A percentile compares a stretch with the other conserved stretches of the same genome.
phyloP scores from a whole-genome alignment of 2,797 vertebrate species.

The Halcyon badia region DNA sequence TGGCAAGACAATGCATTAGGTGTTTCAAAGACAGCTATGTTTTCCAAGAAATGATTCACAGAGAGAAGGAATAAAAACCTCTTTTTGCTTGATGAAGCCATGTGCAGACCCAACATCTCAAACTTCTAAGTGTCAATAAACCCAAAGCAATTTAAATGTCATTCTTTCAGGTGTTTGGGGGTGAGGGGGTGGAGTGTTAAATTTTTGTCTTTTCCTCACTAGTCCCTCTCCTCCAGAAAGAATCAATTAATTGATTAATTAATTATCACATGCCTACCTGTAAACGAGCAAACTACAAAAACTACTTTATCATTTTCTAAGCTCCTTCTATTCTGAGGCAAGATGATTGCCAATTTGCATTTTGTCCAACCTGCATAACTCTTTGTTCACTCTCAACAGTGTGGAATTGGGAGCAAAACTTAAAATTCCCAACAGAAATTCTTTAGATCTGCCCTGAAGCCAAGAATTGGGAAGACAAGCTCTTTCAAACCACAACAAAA shows the following conservation, averaged over 20 bases:
- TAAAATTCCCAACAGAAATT: background rate
- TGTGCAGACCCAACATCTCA: background rate
- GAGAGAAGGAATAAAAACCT: background rate
- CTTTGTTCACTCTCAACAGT: background rate
- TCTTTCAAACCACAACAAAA: background rate
- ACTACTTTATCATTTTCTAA: background rate
- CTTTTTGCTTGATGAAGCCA: background rate
- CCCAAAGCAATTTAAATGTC: background rate
- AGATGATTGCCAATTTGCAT: background rate
- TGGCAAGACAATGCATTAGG: background rate
- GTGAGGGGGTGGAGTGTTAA: background rate
- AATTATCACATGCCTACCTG: background rate
- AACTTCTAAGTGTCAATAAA: background rate
- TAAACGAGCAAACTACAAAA: background rate
- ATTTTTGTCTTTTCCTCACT: background rate
- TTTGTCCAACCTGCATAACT: background rate
- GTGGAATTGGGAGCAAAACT: background rate
- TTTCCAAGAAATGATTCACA: background rate
- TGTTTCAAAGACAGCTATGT: background rate
- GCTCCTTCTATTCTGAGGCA: background rate
- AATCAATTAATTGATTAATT: background rate
- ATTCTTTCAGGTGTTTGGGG: background rate
- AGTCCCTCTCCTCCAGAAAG: background rate
- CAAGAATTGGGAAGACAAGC: background rate
- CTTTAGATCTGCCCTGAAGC: background rate